phyloP scores from a whole-genome alignment of 1,140 invertebrate genomes.

The Lordiphosa mommai region DNA sequence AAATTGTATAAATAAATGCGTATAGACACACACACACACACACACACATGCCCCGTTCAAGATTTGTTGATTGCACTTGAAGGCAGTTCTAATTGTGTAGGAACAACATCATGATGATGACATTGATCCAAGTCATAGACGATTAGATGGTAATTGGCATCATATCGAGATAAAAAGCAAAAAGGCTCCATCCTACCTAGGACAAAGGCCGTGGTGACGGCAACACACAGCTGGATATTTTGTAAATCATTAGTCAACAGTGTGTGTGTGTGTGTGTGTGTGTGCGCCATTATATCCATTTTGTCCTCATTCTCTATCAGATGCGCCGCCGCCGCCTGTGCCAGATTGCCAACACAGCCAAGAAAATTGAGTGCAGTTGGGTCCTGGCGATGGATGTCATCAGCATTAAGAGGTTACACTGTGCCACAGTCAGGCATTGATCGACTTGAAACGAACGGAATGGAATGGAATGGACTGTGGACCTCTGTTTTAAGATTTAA shows the following conservation, averaged over 20 bases:
- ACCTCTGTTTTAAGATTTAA: neutral
- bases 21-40: too few relatives aligned
- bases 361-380: neutral
- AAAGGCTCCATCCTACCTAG: slow-evolving; percentile 27
- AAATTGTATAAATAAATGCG: too few relatives aligned
- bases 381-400: slow-evolving; percentile 3
- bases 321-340: slow-evolving; percentile 6
- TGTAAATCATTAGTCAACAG: slow-evolving; percentile 49
- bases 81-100: slow-evolving; percentile 34
- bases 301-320: slow-evolving; percentile 19
- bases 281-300: slow-evolving; percentile 36
- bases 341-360: slow-evolving; percentile 4
- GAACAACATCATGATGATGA: slow-evolving; percentile 30
- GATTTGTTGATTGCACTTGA: slow-evolving; percentile 38
- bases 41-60: too few relatives aligned
- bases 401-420: slow-evolving; percentile 1
- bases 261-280: slow-evolving; percentile 3
- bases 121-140: slow-evolving; percentile 31
- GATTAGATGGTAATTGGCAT: slow-evolving; percentile 46
- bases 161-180: slow-evolving; percentile 42
- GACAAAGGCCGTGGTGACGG: slow-evolving; percentile 18
- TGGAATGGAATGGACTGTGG: neutral
- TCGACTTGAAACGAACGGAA: too few relatives aligned
- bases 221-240: slow-evolving; percentile 50
- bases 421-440: too few relatives aligned